Conservation (phyloP, 2,113 vertebrate species). For the Podarcis cretensis region DNA sequence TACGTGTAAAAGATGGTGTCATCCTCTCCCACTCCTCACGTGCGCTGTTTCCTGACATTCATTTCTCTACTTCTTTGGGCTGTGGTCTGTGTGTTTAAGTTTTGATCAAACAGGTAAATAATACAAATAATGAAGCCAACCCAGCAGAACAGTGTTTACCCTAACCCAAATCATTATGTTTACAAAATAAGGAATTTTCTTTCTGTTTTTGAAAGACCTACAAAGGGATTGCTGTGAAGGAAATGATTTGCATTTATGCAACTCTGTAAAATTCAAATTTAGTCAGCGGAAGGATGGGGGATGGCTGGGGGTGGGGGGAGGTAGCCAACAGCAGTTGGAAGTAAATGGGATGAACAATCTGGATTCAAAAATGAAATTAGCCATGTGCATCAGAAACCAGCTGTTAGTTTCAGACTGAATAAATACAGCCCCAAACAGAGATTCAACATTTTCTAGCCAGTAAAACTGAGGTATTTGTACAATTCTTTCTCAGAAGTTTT, state of each 20-base stretch:
- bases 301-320: background rate
- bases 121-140: no score
- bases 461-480: background rate
- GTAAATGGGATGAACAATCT: constrained; percentile 19
- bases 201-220: background rate
- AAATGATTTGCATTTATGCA: background rate
- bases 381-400: background rate
- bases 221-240: background rate
- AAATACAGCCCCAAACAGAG: background rate
- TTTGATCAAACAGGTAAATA: no score
- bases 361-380: constrained; percentile 11
- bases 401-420: constrained; percentile 25
- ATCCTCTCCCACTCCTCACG: no score
- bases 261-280: background rate
- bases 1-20: no score
- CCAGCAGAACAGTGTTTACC: no score
- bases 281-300: background rate
- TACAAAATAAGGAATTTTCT: background rate
- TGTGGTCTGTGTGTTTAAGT: no score
- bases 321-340: background rate
- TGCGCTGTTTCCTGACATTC: no score
- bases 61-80: no score
- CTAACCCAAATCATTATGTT: background rate
- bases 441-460: background rate
- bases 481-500: background rate